Conservation (phyloP, 2,113 vertebrate genomes). For the Carlito syrichta region DNA sequence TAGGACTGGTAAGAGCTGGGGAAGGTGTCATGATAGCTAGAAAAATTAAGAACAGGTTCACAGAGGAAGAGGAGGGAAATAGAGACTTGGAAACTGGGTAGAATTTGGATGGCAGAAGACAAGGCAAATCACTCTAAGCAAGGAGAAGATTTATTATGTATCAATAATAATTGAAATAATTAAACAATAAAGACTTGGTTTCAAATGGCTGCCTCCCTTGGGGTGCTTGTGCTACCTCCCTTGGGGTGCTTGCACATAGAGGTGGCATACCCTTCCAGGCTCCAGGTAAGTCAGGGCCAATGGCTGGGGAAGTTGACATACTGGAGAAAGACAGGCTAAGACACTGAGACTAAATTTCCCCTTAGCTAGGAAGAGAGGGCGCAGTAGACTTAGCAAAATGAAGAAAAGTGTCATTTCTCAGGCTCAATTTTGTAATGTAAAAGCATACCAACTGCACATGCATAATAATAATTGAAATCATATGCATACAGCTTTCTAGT, state of each 20-base stretch:
- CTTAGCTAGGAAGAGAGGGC: not conserved
- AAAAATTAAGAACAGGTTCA: not conserved
- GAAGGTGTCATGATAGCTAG: not conserved
- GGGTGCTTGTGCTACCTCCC: accelerated
- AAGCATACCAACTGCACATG: not conserved
- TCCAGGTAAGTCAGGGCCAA: not conserved
- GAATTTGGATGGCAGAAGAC: not conserved
- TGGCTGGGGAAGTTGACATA: accelerated
- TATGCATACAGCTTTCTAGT: not conserved
- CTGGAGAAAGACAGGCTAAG: too few relatives aligned
- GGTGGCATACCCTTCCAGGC: accelerated
- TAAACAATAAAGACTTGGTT: not conserved
- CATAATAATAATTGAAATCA: not conserved
- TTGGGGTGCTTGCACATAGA: too few relatives aligned
- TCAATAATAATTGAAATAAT: not conserved
- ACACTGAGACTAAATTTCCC: not conserved
- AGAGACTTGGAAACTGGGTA: not conserved
- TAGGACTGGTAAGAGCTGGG: not conserved
- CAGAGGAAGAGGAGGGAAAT: not conserved
- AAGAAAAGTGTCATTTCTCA: not conserved
- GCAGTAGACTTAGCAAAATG: not conserved
- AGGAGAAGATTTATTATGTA: not conserved
- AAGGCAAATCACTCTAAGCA: not conserved
- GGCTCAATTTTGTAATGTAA: not conserved
- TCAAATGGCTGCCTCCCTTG: not conserved